Evolutionary conservation across 2,113 vertebrate species (phyloP).

Genomic region (Tenebrosternarchus preto): DNA sequence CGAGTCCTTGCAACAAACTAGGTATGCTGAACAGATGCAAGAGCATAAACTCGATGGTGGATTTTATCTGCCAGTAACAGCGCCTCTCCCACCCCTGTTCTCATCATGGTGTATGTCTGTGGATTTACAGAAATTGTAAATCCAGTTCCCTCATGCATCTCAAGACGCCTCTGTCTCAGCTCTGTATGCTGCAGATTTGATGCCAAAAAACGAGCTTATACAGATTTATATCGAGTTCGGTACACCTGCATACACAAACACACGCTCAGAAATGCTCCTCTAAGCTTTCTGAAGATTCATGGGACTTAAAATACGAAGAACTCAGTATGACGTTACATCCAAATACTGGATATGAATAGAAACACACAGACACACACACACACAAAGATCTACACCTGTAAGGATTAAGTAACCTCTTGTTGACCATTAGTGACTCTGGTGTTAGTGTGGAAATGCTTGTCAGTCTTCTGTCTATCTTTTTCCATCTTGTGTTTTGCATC

Average conservation of each 20-base stretch:
- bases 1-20: not conserved
- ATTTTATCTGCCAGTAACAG: not conserved
- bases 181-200: not conserved
- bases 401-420: not conserved
- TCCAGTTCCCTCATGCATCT: not conserved
- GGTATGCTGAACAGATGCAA: slow-evolving; percentile 21
- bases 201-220: not conserved
- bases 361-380: not conserved
- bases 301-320: not conserved
- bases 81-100: not conserved
- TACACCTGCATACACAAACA: not conserved
- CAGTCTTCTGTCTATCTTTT: not conserved
- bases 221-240: slow-evolving; percentile 21
- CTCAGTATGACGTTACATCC: not conserved
- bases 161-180: not conserved
- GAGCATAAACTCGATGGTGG: too few relatives aligned
- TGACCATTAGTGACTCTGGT: not conserved
- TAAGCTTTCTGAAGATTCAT: not conserved
- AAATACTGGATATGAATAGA: slow-evolving; percentile 7
- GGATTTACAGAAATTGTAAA: slow-evolving; percentile 14
- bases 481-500: slow-evolving; percentile 13
- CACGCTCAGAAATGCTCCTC: not conserved
- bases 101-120: not conserved
- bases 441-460: slow-evolving; percentile 10
- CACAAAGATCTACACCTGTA: not conserved